phyloP scores from a whole-genome alignment of 2,797 vertebrate species.

The Austrolebias charrua region DNA sequence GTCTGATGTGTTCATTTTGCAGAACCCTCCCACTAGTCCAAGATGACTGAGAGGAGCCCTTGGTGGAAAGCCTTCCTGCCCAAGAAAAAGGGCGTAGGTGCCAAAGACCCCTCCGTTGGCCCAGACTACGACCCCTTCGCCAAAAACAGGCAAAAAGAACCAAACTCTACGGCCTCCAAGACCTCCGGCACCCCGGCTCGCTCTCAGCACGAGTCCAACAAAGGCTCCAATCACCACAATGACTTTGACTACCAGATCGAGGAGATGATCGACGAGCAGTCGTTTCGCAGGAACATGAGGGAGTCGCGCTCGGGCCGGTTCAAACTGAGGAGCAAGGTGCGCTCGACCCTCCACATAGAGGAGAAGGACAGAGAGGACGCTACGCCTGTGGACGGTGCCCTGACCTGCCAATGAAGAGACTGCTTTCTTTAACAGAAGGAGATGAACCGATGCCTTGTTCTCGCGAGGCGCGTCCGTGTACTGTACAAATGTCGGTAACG shows the following conservation, averaged over 20 bases:
- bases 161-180: constrained; percentile 40
- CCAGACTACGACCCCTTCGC: constrained; percentile 70
- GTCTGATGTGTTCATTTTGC: constrained; percentile 7
- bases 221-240: constrained; percentile 39
- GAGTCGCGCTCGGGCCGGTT: constrained; percentile 93
- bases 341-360: constrained; percentile 80
- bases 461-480: constrained; percentile 8
- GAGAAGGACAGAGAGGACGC: constrained; percentile 71
- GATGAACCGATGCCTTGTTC: constrained; percentile 24
- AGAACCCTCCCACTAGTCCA: constrained; percentile 26
- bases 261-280: constrained; percentile 76
- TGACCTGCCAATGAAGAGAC: constrained; percentile 61
- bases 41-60: constrained; percentile 80
- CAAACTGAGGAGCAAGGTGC: constrained; percentile 86
- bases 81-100: constrained; percentile 72
- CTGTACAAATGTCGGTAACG: constrained; percentile 18
- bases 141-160: constrained; percentile 37
- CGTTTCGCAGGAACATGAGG: constrained; percentile 86
- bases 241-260: constrained; percentile 71
- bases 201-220: constrained; percentile 17
- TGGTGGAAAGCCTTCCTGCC: constrained; percentile 92
- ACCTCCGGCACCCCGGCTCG: constrained; percentile 3
- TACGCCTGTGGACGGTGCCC: constrained; percentile 59
- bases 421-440: constrained; percentile 19
- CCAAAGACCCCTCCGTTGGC: constrained; percentile 67